Percentiles rank a stretch among this genome's conserved stretches.
Evolutionary conservation across 1,140 invertebrate genomes (phyloP).

Genomic region (Zaprionus davidi): DNA sequence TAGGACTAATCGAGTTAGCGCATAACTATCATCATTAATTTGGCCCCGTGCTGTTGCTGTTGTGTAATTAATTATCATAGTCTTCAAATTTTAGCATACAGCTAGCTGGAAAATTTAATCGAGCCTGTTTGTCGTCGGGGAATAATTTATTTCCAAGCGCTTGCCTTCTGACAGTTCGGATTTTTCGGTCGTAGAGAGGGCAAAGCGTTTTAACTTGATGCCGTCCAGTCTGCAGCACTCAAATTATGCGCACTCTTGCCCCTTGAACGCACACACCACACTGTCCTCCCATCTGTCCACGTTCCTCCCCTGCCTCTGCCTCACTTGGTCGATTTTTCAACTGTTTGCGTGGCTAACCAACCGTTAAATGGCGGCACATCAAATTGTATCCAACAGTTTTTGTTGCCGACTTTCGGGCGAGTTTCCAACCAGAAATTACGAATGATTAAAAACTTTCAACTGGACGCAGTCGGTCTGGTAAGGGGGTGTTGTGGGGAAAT

Average conservation of each 20-base stretch:
- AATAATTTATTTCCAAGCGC: conserved; percentile 41
- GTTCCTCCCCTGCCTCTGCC: background rate
- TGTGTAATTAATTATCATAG: conserved; percentile 20
- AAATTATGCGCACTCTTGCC: conserved; percentile 36
- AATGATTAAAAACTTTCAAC: conserved; percentile 71
- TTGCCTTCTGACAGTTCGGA: conserved; percentile 34
- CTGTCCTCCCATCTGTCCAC: background rate
- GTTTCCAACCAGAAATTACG: conserved; percentile 34
- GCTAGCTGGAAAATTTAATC: conserved; percentile 25
- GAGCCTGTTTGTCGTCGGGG: conserved; percentile 41
- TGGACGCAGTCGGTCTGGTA: conserved; percentile 47
- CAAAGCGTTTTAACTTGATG: conserved; percentile 34
- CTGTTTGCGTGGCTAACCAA: conserved; percentile 70
- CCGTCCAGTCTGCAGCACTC: conserved; percentile 37
- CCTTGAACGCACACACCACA: background rate
- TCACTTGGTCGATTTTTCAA: conserved; percentile 48
- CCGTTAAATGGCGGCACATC: conserved; percentile 64
- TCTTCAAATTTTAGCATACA: conserved; percentile 1
- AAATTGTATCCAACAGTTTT: conserved; percentile 40
- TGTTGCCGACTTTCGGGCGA: conserved; percentile 40
- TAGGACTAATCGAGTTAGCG: background rate
- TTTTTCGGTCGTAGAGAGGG: conserved; percentile 21
- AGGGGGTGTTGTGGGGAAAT: background rate
- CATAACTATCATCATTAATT: conserved; percentile 22
- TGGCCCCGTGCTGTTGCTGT: background rate